A percentile compares a stretch with the other conserved stretches of the same genome.
Evolutionary conservation across 2,113 vertebrate species (phyloP).

Genomic region (Zosterops borbonicus): DNA sequence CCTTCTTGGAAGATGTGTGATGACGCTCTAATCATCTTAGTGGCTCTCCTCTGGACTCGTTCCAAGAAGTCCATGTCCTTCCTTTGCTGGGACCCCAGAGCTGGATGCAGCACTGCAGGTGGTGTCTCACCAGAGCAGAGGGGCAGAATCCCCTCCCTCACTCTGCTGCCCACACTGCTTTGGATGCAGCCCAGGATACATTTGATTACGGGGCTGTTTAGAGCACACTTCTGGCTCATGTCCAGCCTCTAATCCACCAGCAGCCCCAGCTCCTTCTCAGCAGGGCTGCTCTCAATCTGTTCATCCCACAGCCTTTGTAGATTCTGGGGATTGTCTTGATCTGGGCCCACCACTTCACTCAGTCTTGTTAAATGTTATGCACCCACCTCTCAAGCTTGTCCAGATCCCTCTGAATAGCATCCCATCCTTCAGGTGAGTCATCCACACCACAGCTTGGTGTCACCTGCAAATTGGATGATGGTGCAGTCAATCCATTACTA

Average conservation of each 20-base stretch:
- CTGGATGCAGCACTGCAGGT: fast-evolving
- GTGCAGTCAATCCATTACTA: too few relatives aligned
- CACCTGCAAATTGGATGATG: too few relatives aligned
- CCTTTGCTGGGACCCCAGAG: neutral
- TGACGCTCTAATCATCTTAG: neutral
- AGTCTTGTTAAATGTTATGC: neutral
- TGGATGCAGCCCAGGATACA: neutral
- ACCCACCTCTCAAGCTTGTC: neutral
- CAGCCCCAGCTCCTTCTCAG: neutral
- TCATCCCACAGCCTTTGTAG: neutral
- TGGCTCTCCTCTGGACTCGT: neutral
- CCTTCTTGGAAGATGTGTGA: neutral
- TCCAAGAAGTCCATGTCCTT: neutral
- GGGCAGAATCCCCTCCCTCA: neutral
- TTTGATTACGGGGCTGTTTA: neutral
- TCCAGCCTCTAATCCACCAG: neutral
- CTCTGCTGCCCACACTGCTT: fast-evolving
- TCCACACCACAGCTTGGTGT: neutral
- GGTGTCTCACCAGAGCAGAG: neutral
- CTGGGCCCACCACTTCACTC: neutral
- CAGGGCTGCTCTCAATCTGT: neutral
- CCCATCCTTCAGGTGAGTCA: neutral
- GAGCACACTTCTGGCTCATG: neutral
- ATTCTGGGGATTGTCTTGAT: neutral
- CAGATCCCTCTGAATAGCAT: neutral